Conservation (phyloP, 92 coral and sea anemone species). For the Epizoanthus illoricatus region DNA sequence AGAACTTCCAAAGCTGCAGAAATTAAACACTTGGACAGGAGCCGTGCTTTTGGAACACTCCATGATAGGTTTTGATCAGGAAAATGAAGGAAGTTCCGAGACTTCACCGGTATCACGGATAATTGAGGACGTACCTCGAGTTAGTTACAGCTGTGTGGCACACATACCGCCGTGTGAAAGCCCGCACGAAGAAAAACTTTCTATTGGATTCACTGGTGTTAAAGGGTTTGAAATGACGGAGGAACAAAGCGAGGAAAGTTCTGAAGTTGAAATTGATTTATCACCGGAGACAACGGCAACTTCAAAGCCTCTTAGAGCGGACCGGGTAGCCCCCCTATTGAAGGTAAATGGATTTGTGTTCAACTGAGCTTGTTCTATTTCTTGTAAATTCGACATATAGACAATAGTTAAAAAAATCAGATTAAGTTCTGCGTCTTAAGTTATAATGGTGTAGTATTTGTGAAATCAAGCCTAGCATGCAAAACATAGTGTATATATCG, state of each 20-base stretch:
- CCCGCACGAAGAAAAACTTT: background rate
- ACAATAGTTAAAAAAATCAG: too few species aligned
- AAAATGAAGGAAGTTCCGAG: background rate
- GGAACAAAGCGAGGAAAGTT: background rate
- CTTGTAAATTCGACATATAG: too few species aligned
- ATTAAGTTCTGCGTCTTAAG: too few species aligned
- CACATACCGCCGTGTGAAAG: background rate
- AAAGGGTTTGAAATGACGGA: too few species aligned
- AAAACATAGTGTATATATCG: too few species aligned
- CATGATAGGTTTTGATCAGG: slow-evolving; percentile 22
- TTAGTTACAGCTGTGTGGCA: background rate
- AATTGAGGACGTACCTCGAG: background rate
- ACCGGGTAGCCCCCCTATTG: background rate
- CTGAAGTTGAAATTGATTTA: background rate
- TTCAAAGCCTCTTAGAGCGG: background rate
- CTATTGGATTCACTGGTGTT: background rate
- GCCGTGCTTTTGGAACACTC: slow-evolving; percentile 4
- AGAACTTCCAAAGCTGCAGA: slow-evolving; percentile 18
- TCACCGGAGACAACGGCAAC: background rate
- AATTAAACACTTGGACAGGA: slow-evolving; percentile 32
- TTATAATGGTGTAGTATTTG: too few species aligned
- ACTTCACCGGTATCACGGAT: background rate
- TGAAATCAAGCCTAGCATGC: too few species aligned
- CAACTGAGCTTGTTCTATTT: background rate
- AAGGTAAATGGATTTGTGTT: background rate